Conservation (phyloP, 2,113 vertebrate genomes). For the Illadopsis cleaveri region DNA sequence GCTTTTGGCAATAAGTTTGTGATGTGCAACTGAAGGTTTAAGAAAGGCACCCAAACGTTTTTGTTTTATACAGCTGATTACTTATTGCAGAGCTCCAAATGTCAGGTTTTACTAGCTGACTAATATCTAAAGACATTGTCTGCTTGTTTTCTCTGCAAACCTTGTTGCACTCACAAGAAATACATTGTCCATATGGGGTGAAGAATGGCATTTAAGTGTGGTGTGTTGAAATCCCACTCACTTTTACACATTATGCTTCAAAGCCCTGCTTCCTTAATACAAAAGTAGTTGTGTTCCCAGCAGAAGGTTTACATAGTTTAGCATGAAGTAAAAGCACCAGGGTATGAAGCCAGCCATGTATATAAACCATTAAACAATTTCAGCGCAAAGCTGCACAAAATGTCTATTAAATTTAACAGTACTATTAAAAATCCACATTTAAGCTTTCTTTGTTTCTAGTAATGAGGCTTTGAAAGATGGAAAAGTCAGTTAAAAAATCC, state of each 20-base stretch:
- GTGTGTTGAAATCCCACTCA: constrained; percentile 60
- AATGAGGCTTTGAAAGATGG: constrained; percentile 8
- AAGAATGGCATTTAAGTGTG: constrained; percentile 49
- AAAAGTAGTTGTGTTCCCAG: constrained; percentile 64
- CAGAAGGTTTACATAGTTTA: constrained; percentile 58
- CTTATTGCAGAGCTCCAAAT: not conserved
- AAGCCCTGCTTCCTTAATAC: constrained; percentile 64
- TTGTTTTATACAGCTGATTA: not conserved
- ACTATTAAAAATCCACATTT: constrained; percentile 62
- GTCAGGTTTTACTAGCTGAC: constrained; percentile 14
- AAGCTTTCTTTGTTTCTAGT: constrained; percentile 59
- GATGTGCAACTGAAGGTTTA: not conserved
- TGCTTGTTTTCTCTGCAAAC: constrained; percentile 42
- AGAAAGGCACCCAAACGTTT: not conserved
- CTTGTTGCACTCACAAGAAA: constrained; percentile 42
- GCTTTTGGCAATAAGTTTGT: not conserved
- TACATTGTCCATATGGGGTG: constrained; percentile 33
- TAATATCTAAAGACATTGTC: not conserved
- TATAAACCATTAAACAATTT: constrained; percentile 68
- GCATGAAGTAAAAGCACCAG: constrained; percentile 42
- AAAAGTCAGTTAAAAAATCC: not conserved
- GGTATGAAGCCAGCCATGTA: constrained; percentile 46
- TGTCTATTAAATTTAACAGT: constrained; percentile 64
- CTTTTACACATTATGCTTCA: constrained; percentile 57
- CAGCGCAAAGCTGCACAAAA: constrained; percentile 57